These are phyloP conservation scores for Euwallacea similis DNA, from an alignment of 1,140 invertebrate genomes.

Conservation along the genomic window DNA sequence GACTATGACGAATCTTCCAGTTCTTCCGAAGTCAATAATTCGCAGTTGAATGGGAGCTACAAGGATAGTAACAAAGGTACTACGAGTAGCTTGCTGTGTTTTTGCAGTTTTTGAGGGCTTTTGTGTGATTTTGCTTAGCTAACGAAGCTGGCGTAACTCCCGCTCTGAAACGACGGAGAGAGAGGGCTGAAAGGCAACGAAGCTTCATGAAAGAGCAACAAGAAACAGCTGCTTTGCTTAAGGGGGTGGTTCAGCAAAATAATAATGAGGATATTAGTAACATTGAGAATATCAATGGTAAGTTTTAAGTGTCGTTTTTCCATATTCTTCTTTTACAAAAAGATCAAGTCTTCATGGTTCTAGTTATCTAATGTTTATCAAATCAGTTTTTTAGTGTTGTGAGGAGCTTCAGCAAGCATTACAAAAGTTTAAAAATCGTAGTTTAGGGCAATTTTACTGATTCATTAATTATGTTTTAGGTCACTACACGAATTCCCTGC, in stretches of 20 bases:
- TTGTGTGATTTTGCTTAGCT: conserved; percentile 50
- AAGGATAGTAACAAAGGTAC: conserved; percentile 60
- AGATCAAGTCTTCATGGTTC: too few species aligned
- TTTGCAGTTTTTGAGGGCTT: conserved; percentile 14
- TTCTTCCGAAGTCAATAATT: conserved; percentile 58
- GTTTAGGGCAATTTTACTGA: neutral
- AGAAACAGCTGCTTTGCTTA: conserved; percentile 60
- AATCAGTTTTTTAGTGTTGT: neutral
- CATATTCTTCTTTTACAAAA: too few species aligned
- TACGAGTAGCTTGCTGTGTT: conserved; percentile 17
- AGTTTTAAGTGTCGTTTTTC: conserved; percentile 13
- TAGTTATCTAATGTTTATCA: too few species aligned
- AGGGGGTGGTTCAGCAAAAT: conserved; percentile 50
- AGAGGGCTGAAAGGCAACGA: conserved; percentile 77
- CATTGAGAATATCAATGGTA: conserved; percentile 54
- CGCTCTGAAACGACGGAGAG: conserved; percentile 69
- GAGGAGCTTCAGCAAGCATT: neutral
- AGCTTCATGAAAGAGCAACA: conserved; percentile 79
- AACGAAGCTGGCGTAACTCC: conserved; percentile 73
- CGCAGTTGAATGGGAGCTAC: conserved; percentile 61
- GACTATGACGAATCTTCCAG: conserved; percentile 60
- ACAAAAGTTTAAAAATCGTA: neutral
- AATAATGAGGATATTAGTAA: conserved; percentile 53
- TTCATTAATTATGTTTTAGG: conserved; percentile 49
- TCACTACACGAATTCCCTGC: conserved; percentile 60